Conservation (phyloP, 2,888 invertebrate species). For the Catocala sponsa region DNA sequence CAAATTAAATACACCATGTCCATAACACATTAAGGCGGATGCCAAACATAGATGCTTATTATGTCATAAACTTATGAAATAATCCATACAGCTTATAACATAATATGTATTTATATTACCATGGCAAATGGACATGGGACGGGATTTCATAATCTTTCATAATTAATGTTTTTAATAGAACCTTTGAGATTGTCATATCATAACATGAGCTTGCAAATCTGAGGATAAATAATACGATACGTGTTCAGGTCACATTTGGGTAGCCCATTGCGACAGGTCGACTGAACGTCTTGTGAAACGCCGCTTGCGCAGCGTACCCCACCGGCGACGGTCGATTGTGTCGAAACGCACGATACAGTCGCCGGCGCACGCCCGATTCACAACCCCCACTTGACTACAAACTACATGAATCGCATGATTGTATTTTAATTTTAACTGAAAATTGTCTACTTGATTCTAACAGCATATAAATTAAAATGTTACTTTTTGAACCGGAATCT, state of each 20-base stretch:
- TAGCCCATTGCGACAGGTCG: constrained; percentile 86
- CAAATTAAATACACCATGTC: too few relatives aligned
- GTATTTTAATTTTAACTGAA: constrained; percentile 17
- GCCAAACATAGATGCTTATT: constrained; percentile 1
- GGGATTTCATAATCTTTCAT: too few relatives aligned
- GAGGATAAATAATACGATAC: constrained; percentile 80
- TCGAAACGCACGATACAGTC: constrained; percentile 81
- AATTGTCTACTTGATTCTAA: constrained; percentile 3
- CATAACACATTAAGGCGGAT: not conserved
- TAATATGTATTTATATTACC: constrained; percentile 19
- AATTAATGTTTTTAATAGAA: too few relatives aligned
- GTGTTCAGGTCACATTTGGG: constrained; percentile 87
- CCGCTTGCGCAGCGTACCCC: constrained; percentile 84
- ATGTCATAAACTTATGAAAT: constrained; percentile 5
- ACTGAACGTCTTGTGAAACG: constrained; percentile 85
- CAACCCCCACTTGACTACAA: constrained; percentile 60
- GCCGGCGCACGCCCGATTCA: constrained; percentile 70
- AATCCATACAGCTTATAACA: constrained; percentile 29
- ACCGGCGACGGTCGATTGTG: constrained; percentile 77
- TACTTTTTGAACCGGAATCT: not conserved
- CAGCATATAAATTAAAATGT: too few relatives aligned
- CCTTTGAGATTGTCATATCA: not conserved
- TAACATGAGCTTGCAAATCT: constrained; percentile 44
- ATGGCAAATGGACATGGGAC: too few relatives aligned
- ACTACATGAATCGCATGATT: constrained; percentile 22